Evolutionary conservation across 2,888 invertebrate species (phyloP).

Genomic region (Eledona agricola): DNA sequence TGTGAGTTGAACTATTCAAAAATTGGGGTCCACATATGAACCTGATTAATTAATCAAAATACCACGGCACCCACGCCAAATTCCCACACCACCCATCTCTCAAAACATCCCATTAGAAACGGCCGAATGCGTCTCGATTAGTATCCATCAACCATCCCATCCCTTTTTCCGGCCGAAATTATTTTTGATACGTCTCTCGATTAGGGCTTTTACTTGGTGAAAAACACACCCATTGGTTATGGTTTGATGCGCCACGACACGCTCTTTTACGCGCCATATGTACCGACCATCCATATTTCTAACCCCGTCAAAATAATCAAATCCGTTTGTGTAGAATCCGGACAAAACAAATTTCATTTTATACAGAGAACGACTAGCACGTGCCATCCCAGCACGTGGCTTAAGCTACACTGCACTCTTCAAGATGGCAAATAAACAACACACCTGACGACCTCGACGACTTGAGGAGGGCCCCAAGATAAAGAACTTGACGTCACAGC

Average conservation of each 20-base stretch:
- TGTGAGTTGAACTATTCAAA: too few relatives aligned
- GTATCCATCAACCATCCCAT: conserved; percentile 19
- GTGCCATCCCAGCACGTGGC: conserved; percentile 22
- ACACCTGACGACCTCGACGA: conserved; percentile 6
- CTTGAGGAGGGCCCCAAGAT: conserved; percentile 24
- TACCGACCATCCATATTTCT: too few relatives aligned
- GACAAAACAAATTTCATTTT: conserved; percentile 3
- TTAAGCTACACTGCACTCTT: conserved; percentile 12
- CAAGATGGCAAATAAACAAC: conserved; percentile 18
- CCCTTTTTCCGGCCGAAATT: conserved; percentile 31
- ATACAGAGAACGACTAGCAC: conserved; percentile 14
- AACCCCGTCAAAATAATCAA: conserved; percentile 6
- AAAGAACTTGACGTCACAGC: conserved; percentile 26
- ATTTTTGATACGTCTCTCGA: conserved; percentile 32
- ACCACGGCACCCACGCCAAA: conserved; percentile 5
- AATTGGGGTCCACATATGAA: too few relatives aligned
- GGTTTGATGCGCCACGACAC: conserved; percentile 41
- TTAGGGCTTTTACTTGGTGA: conserved; percentile 40
- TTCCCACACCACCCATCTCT: conserved; percentile 18
- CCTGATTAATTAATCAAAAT: conserved; percentile 26
- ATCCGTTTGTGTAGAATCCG: conserved; percentile 12
- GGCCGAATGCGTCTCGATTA: conserved; percentile 26
- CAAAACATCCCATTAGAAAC: conserved; percentile 33
- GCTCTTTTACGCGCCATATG: conserved; percentile 26
- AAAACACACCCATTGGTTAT: conserved; percentile 44